A percentile compares a stretch with the other conserved stretches of the same genome.
Evolutionary conservation across 2,888 invertebrate genomes (phyloP).

Genomic region (Leucania comma): DNA sequence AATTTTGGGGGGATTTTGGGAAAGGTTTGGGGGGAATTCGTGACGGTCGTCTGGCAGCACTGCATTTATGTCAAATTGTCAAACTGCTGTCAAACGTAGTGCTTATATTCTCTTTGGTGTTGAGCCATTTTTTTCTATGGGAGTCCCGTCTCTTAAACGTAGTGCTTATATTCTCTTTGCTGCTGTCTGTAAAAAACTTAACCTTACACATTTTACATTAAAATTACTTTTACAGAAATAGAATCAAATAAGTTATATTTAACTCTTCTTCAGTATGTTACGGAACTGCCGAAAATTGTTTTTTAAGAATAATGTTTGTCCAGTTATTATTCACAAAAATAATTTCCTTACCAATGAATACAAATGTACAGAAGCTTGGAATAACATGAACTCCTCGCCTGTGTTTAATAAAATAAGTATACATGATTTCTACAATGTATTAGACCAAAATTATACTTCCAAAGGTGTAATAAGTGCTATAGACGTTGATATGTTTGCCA

Average conservation of each 20-base stretch:
- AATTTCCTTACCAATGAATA: slow-evolving; percentile 94
- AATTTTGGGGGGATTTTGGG: no score
- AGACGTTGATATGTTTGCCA: slow-evolving; percentile 96
- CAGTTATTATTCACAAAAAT: slow-evolving; percentile 71
- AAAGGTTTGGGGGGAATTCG: no score
- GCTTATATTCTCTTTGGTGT: no score
- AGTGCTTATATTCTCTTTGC: no score
- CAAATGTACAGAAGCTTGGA: slow-evolving; percentile 93
- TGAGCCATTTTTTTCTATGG: no score
- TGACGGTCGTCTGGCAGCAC: no score
- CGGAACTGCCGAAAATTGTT: slow-evolving; percentile 67
- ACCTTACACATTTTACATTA: slow-evolving; percentile 9
- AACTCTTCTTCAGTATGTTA: slow-evolving; percentile 65
- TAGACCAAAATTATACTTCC: slow-evolving; percentile 92
- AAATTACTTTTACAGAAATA: not conserved
- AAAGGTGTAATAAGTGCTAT: slow-evolving; percentile 93
- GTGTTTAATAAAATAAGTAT: slow-evolving; percentile 92
- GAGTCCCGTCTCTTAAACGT: no score
- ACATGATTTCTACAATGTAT: slow-evolving; percentile 92
- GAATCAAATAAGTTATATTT: not conserved
- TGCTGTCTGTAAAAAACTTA: not conserved
- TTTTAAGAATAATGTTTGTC: slow-evolving; percentile 58
- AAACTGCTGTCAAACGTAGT: no score
- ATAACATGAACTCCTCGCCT: slow-evolving; percentile 91
- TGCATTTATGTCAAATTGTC: no score